Evolutionary conservation across 2,888 invertebrate genomes (phyloP).

Genomic region (Nomada lathburiana): DNA sequence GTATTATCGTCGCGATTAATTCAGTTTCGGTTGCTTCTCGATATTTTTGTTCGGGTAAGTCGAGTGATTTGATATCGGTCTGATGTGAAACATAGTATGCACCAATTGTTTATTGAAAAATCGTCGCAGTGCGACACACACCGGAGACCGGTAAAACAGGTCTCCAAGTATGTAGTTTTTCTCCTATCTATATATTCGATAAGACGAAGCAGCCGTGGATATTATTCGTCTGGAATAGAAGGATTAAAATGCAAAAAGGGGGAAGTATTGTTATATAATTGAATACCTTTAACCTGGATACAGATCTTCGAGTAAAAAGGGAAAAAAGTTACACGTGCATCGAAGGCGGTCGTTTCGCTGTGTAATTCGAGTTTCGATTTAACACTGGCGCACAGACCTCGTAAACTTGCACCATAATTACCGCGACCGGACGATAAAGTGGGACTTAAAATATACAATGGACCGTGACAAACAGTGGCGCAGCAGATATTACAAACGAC

Average conservation of each 20-base stretch:
- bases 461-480: slow-evolving; percentile 46
- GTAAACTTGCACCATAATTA: slow-evolving; percentile 54
- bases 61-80: no score
- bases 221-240: no score
- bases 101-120: no score
- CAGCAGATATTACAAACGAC: slow-evolving; percentile 28
- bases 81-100: no score
- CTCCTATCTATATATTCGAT: no score
- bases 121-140: no score
- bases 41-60: no score
- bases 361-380: slow-evolving; percentile 42
- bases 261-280: background rate
- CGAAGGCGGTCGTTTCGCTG: slow-evolving; percentile 22
- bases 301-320: background rate
- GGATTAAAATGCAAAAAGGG: no score
- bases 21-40: background rate
- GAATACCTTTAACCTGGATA: background rate
- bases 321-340: slow-evolving; percentile 1
- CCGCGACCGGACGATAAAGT: slow-evolving; percentile 39
- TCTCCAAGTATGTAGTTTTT: no score
- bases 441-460: slow-evolving; percentile 51
- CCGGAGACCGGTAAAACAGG: no score
- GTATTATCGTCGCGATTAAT: background rate
- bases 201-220: no score
- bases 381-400: slow-evolving; percentile 26